Base-by-base conservation (phyloP, 2,888 invertebrate species). In the Lamellibrachia columna region DNA sequence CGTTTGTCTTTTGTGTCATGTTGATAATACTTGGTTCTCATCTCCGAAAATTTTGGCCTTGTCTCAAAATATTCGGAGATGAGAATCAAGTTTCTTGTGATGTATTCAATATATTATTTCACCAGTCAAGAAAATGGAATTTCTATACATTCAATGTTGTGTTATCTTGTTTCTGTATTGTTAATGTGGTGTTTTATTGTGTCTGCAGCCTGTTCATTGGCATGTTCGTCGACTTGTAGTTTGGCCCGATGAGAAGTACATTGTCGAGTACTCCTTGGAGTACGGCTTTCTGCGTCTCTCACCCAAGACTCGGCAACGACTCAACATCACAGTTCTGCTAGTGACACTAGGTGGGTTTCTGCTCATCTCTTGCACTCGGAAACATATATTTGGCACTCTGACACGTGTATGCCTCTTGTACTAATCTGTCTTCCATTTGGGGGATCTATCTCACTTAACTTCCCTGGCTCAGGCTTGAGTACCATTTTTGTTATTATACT, bases 231-330 rank as follows among this genome's bases (percentile, higher is more conserved):
- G 90, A 40, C 40, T 40, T 95, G 95, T 95, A 97, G 97, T 97
- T 92, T 97, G 97, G 97, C 97, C 97, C 96, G 98, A 98, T 95
- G 99, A 99, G 95, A 98, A 98, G 96, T 99, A 99, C 96, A 99
- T 99, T 92, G 98, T 99, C 2, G 99, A 99, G 96, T 99, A 99
- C 97, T 98, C 99, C 0, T 97, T 99, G 94, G 99, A 99, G 96
- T 99, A 99, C 96, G 99, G 99, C 0, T 98, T 99, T 96, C 97
- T 99, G 58, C 97, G 99, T 0, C 97, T 99, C 7, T 98, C 98
- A 3, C 98, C 98, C 0, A 97, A 98, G 92, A 98, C 99, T 0
- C 97, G 99, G 8, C 98, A 98, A 93, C 97, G 98, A 90, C 97
- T 99, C 55, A 98, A 98, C 96, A 99, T 99, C 94, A 98, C 99